Conservation (phyloP, 2,113 vertebrate species). For the Alouatta palliata region DNA sequence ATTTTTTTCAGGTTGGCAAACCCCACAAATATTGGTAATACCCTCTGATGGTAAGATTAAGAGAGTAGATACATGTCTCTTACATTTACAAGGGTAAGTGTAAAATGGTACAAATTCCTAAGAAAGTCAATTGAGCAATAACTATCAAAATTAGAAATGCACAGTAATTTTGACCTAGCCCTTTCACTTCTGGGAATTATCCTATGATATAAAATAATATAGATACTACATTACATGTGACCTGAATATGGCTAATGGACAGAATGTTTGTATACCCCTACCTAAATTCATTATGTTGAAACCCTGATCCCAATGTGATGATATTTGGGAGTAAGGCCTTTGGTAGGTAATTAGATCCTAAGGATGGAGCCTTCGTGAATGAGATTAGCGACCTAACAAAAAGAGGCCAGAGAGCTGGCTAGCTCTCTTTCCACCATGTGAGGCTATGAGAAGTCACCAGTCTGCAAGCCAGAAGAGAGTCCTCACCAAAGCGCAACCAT, state of each 20-base stretch:
- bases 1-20: background rate
- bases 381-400: background rate
- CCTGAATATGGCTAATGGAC: background rate
- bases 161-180: background rate
- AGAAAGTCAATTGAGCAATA: background rate
- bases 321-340: background rate
- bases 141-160: background rate
- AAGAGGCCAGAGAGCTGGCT: background rate
- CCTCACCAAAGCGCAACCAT: background rate
- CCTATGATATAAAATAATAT: background rate
- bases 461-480: background rate
- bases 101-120: background rate
- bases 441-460: background rate
- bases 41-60: background rate
- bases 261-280: background rate
- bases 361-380: background rate
- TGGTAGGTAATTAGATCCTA: background rate
- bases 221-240: background rate
- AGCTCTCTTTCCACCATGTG: background rate
- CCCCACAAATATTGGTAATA: background rate
- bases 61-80: background rate
- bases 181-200: background rate
- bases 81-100: background rate
- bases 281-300: background rate
- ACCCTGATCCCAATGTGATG: background rate